phyloP scores from a whole-genome alignment of 2,113 vertebrate genomes.

The Phodopus roborovskii region DNA sequence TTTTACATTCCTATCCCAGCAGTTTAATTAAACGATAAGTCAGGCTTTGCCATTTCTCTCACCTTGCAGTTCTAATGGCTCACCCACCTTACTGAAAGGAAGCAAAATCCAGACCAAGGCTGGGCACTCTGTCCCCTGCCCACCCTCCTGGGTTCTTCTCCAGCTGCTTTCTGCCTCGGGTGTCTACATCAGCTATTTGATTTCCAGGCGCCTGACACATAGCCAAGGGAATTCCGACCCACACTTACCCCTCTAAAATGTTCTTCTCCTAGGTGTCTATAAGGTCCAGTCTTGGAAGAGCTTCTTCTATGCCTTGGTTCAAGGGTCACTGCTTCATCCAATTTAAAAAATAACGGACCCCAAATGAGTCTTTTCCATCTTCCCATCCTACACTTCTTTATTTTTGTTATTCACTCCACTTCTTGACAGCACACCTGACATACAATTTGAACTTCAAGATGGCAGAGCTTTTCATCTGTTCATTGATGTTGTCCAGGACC shows the following conservation, averaged over 20 bases:
- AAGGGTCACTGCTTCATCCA: not conserved
- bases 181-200: not conserved
- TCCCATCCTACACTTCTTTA: not conserved
- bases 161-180: not conserved
- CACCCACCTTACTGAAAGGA: not conserved
- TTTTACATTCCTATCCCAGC: slow-evolving; percentile 53
- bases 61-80: not conserved
- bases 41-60: slow-evolving; percentile 29
- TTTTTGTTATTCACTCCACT: not conserved
- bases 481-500: not conserved
- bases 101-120: not conserved
- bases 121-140: not conserved
- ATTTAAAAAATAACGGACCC: not conserved
- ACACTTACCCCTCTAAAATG: not conserved
- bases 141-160: not conserved
- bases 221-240: not conserved
- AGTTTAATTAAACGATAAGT: slow-evolving; percentile 72
- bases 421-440: not conserved
- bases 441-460: slow-evolving; percentile 2
- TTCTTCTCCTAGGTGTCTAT: not conserved
- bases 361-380: not conserved
- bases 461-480: slow-evolving; percentile 1
- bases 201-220: not conserved
- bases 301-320: not conserved
- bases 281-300: not conserved